A percentile compares a stretch with the other conserved stretches of the same genome.
Evolutionary conservation across 2,888 invertebrate genomes (phyloP).

Genomic region (Oscheius sp.): DNA sequence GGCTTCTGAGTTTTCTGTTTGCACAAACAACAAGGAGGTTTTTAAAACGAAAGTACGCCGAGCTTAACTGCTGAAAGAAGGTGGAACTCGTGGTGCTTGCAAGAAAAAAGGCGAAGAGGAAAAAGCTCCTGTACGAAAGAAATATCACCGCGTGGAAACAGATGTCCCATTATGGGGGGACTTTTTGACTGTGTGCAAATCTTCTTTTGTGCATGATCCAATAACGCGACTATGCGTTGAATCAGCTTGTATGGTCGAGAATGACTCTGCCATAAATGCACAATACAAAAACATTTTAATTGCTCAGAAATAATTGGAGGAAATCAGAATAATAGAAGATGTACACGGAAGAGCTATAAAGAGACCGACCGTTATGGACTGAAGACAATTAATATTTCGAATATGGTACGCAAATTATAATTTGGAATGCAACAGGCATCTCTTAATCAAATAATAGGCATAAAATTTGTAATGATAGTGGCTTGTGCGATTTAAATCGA

Average conservation of each 20-base stretch:
- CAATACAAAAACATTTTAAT: background rate
- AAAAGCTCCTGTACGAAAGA: background rate
- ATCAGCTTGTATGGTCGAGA: constrained; percentile 21
- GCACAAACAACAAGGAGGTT: too few species aligned
- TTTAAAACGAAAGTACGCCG: background rate
- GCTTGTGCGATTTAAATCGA: constrained; percentile 26
- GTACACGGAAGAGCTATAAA: too few species aligned
- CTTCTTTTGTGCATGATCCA: constrained; percentile 32
- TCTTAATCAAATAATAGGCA: background rate
- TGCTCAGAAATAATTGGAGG: too few species aligned
- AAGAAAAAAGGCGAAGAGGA: too few species aligned
- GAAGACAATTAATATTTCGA: too few species aligned
- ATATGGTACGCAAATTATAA: too few species aligned
- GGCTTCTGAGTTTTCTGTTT: too few species aligned
- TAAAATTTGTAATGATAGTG: constrained; percentile 22
- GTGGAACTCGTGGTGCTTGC: background rate
- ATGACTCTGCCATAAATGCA: too few species aligned
- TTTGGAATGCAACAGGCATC: too few species aligned
- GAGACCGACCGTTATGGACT: too few species aligned
- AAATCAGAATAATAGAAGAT: too few species aligned
- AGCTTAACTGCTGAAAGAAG: background rate
- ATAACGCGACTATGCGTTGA: constrained; percentile 11
- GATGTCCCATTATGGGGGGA: background rate
- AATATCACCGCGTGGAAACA: background rate
- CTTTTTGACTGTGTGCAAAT: constrained; percentile 28